phyloP scores from a whole-genome alignment of 1,140 invertebrate genomes.

The Cylas formicarius region DNA sequence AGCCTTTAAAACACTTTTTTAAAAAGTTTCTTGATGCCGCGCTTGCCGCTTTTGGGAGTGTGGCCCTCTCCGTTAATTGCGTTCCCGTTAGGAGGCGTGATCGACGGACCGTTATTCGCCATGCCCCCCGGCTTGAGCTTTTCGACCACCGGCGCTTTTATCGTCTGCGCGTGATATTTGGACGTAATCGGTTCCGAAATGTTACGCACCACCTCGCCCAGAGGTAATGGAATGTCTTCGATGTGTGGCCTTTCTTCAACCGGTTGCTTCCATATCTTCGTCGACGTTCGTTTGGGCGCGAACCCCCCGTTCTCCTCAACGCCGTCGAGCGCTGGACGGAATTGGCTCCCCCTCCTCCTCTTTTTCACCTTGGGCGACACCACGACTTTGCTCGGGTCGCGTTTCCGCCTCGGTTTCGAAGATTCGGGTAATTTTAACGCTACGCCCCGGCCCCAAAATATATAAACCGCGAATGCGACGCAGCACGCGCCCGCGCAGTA shows the following conservation, averaged over 20 bases:
- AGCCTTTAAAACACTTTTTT: constrained; percentile 33
- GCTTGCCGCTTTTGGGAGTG: constrained; percentile 33
- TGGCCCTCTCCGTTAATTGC: constrained; percentile 9
- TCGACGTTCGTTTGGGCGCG: constrained; percentile 13
- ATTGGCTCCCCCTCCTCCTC: constrained; percentile 41
- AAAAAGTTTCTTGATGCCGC: constrained; percentile 36
- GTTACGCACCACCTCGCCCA: constrained; percentile 38
- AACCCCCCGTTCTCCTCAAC: constrained; percentile 37
- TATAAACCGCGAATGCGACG: constrained; percentile 55
- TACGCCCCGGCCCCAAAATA: constrained; percentile 46
- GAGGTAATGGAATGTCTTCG: constrained; percentile 36
- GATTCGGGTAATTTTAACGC: constrained; percentile 55
- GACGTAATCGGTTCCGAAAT: constrained; percentile 25
- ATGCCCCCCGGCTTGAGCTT: constrained; percentile 24
- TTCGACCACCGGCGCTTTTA: constrained; percentile 21
- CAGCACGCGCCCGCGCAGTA: constrained; percentile 41
- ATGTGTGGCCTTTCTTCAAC: constrained; percentile 24
- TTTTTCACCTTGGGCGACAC: constrained; percentile 37
- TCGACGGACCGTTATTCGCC: constrained; percentile 21
- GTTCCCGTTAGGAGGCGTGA: constrained; percentile 17
- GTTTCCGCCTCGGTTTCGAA: constrained; percentile 36
- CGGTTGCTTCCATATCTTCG: constrained; percentile 25
- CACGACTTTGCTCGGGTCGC: constrained; percentile 31
- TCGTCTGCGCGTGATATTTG: constrained; percentile 14
- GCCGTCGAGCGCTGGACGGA: constrained; percentile 26